phyloP scores from a whole-genome alignment of 2,797 vertebrate species.

The Arremon aurantiirostris region DNA sequence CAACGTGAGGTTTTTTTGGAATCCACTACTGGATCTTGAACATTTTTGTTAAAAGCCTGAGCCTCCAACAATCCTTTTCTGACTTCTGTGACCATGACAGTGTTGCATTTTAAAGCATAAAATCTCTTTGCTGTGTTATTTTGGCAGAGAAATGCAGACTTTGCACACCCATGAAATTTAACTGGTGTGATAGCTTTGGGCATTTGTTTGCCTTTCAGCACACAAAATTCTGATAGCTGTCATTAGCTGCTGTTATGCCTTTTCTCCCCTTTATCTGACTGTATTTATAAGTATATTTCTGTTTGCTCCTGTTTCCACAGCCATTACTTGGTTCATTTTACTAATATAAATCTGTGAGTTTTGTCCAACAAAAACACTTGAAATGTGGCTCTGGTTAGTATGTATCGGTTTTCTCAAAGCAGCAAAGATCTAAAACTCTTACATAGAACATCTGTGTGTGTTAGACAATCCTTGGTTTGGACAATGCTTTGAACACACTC shows the following conservation, averaged over 20 bases:
- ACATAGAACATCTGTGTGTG: background rate
- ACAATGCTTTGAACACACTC: conserved; percentile 11
- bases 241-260: background rate
- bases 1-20: background rate
- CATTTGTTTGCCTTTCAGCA: background rate
- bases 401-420: background rate
- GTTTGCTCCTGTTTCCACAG: background rate
- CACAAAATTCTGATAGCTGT: background rate
- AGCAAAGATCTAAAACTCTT: background rate
- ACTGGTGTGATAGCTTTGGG: background rate
- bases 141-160: background rate
- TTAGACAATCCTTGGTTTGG: background rate
- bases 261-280: background rate
- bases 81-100: background rate
- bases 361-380: background rate
- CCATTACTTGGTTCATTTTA: background rate
- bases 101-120: background rate
- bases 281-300: background rate
- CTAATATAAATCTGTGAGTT: background rate
- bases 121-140: background rate
- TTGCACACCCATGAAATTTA: background rate
- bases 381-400: background rate
- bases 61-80: background rate
- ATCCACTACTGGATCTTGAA: background rate
- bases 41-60: background rate